Base-by-base conservation (phyloP, 37 sponge, comb jelly and placozoan species). In the Halisarca cf. caerulea region DNA sequence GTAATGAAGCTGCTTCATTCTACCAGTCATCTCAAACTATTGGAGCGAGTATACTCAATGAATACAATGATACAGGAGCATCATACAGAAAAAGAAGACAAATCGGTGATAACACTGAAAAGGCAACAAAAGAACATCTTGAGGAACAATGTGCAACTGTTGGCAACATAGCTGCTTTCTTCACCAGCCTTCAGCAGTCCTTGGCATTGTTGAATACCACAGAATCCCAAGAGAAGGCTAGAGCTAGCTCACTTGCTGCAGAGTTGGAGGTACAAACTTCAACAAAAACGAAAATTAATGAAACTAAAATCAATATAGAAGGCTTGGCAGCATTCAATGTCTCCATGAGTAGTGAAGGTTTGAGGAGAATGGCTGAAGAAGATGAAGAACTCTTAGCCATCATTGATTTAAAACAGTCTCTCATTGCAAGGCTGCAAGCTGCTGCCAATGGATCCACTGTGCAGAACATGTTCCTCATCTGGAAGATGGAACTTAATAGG, bases 371-470 rank as follows among this genome's bases (percentile, higher is more conserved):
- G 42, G 59, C 59, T 3, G 33, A 36, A 34, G 36, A 80, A 33
- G 81, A 80, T 58, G 81, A 58, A 20, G 81, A 35, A 80, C 59
- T 80, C 6, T 3, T 47, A 18, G 81, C 58, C 32, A 9, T 80
- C 23, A 28, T 58, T 47, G 60, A 51, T 2, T 33, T 80, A 2
- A 80, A 36, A 36, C 21, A 37, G 37, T 23, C 72, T 20, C 20
- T 71, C 23, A 71, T 71, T 30, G 6, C 20, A 37, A 35, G 41
- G 41, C 37, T 71, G 18, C 8, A 18, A 8, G 6, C 23, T 33
- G 18, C 32, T 38, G 72, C 72, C 23, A 71, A 71, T 71, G 72
- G 40, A 8, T 34, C 61, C 35, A 8, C 34, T 55, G 40, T 21
- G 2, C 39, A 80, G 33, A 78, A 78, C 23, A 20, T 55, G 9